phyloP scores from a whole-genome alignment of 1,140 invertebrate genomes.

The Calephelis nemesis region DNA sequence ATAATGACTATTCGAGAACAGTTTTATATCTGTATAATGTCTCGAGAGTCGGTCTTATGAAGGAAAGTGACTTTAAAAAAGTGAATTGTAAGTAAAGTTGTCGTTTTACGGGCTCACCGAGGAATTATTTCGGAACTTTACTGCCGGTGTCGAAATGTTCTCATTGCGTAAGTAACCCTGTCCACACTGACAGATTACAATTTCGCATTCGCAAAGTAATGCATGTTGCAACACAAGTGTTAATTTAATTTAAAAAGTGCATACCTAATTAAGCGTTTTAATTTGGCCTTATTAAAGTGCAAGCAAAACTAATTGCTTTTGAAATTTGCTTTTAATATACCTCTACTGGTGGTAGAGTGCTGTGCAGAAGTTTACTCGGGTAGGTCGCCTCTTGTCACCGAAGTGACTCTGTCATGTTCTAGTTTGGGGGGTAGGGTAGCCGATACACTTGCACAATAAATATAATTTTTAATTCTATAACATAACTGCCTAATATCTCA shows the following conservation, averaged over 20 bases:
- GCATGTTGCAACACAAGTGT: slow-evolving; percentile 1
- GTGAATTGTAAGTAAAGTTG: slow-evolving; percentile 55
- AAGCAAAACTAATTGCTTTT: no score
- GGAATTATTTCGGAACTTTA: slow-evolving; percentile 67
- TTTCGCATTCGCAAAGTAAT: slow-evolving; percentile 16
- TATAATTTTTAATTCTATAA: no score
- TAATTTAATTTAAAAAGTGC: neutral
- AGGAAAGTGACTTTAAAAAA: slow-evolving; percentile 57
- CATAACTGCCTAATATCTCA: no score
- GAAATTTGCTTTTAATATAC: no score
- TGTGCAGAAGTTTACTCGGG: no score
- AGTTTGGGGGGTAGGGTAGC: no score
- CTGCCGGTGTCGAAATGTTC: slow-evolving; percentile 55
- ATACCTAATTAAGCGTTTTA: slow-evolving; percentile 1
- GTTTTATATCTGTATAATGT: slow-evolving; percentile 56
- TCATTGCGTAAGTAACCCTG: slow-evolving; percentile 43
- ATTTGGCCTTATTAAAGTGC: slow-evolving; percentile 3
- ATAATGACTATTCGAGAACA: slow-evolving; percentile 36
- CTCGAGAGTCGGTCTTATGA: slow-evolving; percentile 40
- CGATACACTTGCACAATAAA: no score
- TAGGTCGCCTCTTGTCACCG: no score
- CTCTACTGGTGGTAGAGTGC: no score
- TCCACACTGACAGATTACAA: slow-evolving; percentile 50
- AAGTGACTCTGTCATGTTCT: no score
- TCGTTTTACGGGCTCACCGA: slow-evolving; percentile 49